Conservation (phyloP, 2,797 vertebrate species). For the Pipistrellus kuhlii region DNA sequence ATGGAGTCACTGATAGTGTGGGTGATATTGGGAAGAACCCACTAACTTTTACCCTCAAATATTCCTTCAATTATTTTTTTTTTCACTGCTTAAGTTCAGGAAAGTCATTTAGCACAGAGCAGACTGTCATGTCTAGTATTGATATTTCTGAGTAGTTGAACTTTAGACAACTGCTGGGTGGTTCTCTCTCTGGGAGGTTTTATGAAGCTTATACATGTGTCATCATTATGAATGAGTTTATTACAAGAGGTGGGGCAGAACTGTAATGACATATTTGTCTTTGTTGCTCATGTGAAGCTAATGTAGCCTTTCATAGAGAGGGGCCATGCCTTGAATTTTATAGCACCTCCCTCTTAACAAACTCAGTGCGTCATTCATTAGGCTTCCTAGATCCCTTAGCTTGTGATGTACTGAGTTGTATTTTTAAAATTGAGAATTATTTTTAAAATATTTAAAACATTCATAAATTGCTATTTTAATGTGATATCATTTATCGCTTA, state of each 20-base stretch:
- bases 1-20: not conserved
- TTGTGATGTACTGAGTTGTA: not conserved
- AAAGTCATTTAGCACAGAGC: not conserved
- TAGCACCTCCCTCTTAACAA: constrained; percentile 23
- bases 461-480: not conserved
- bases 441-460: constrained; percentile 46
- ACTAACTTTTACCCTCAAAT: constrained; percentile 28
- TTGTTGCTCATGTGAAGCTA: constrained; percentile 30
- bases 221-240: constrained; percentile 46
- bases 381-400: not conserved
- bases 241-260: constrained; percentile 54
- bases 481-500: not conserved
- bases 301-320: not conserved
- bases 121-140: not conserved
- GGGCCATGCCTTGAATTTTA: constrained; percentile 39
- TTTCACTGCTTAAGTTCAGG: not conserved
- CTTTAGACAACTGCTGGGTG: not conserved
- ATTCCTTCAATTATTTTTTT: constrained; percentile 34
- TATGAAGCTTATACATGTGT: constrained; percentile 22
- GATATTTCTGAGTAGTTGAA: constrained; percentile 45
- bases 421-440: constrained; percentile 22
- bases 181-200: not conserved
- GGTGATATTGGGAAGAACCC: not conserved
- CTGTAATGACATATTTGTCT: constrained; percentile 31
- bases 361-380: not conserved